Evolutionary conservation across 2,888 invertebrate species (phyloP).

Genomic region (Achlya flavicornis): DNA sequence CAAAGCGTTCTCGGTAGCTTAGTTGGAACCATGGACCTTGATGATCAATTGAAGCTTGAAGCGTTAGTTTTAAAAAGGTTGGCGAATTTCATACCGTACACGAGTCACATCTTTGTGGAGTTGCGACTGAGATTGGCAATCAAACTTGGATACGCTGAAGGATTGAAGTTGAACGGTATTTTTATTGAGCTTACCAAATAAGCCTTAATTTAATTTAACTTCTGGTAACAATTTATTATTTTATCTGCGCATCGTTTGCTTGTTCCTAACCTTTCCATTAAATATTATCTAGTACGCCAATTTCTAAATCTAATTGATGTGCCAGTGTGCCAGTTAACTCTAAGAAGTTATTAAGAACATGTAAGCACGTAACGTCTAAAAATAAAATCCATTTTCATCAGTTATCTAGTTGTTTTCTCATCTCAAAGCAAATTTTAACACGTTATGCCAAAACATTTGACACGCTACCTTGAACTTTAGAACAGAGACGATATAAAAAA

Average conservation of each 20-base stretch:
- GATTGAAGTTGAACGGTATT: constrained; percentile 63
- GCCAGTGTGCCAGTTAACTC: constrained; percentile 6
- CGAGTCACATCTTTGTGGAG: constrained; percentile 71
- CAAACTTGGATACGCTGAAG: constrained; percentile 59
- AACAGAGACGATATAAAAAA: not conserved
- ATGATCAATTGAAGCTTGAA: constrained; percentile 75
- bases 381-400: constrained; percentile 8
- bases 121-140: constrained; percentile 61
- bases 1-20: constrained; percentile 82
- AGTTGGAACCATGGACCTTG: constrained; percentile 72
- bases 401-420: not conserved
- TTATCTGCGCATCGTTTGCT: not conserved
- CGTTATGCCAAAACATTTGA: constrained; percentile 1
- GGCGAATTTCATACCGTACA: constrained; percentile 62
- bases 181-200: not conserved
- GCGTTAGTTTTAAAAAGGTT: constrained; percentile 57
- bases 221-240: not conserved
- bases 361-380: constrained; percentile 2
- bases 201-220: not conserved
- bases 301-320: not conserved
- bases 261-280: not conserved
- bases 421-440: constrained; percentile 2
- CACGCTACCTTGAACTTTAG: not conserved
- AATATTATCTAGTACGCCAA: not conserved
- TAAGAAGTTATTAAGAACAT: constrained; percentile 3